These are phyloP conservation scores for Halisarca cf. caerulea DNA, from an alignment of 37 sponge, comb jelly and placozoan species.

Conservation along the genomic window DNA sequence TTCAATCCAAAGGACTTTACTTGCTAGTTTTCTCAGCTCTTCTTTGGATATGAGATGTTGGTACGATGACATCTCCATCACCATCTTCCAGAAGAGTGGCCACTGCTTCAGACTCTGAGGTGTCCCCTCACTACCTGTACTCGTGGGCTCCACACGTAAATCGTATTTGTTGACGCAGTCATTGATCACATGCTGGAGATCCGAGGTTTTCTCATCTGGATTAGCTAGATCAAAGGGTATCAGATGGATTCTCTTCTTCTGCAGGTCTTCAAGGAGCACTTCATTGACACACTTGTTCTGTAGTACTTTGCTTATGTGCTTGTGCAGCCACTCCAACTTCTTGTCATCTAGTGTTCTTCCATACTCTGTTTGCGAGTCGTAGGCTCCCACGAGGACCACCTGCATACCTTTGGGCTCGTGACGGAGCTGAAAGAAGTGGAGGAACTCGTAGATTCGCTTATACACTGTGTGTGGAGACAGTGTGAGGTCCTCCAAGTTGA, in stretches of 20 bases:
- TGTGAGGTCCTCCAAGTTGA: not conserved
- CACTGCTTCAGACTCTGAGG: conserved; percentile 6
- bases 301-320: not conserved
- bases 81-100: conserved; percentile 14
- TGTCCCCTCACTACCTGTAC: not conserved
- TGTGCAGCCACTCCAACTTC: not conserved
- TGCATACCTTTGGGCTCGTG: conserved; percentile 18
- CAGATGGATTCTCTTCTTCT: not conserved
- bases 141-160: not conserved
- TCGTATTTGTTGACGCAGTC: not conserved
- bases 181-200: not conserved
- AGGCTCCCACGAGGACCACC: conserved; percentile 12
- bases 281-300: conserved; percentile 11
- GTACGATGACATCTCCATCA: not conserved
- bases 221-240: conserved; percentile 2
- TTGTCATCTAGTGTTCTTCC: not conserved
- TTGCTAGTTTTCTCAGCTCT: not conserved
- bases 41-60: not conserved
- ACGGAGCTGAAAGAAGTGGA: not conserved
- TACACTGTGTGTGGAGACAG: not conserved
- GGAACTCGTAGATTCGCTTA: not conserved
- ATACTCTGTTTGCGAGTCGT: conserved; percentile 12
- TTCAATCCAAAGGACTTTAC: conserved; percentile 17
- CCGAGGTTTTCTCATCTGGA: not conserved
- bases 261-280: not conserved